These are phyloP conservation scores for Drosophila paranaensis DNA, from an alignment of 2,888 invertebrate species.

Conservation along the genomic window DNA sequence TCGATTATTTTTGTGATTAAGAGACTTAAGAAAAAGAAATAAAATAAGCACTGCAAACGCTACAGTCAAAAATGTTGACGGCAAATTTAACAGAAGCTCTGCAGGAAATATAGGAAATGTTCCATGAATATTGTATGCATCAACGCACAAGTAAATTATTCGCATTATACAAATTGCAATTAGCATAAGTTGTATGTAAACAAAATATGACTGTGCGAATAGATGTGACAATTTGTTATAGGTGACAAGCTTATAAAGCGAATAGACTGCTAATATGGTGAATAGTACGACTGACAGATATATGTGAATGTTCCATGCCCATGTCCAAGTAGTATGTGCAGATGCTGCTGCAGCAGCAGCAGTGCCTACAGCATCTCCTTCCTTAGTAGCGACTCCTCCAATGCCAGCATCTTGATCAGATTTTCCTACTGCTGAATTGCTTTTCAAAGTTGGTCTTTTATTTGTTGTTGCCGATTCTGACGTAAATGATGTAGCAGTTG, in stretches of 20 bases:
- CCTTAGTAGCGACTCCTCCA: conserved; percentile 52
- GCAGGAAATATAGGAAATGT: conserved; percentile 92
- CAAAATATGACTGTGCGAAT: conserved; percentile 94
- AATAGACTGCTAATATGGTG: conserved; percentile 92
- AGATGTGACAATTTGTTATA: conserved; percentile 94
- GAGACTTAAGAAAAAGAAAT: conserved; percentile 92
- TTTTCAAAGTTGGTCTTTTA: conserved; percentile 24
- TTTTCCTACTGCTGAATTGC: conserved; percentile 9
- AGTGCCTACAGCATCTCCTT: background rate
- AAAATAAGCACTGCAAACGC: conserved; percentile 95
- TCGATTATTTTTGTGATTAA: conserved; percentile 90
- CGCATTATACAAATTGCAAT: conserved; percentile 92
- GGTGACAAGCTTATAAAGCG: conserved; percentile 93
- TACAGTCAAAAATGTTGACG: conserved; percentile 94
- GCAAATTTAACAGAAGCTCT: conserved; percentile 92
- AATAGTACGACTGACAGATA: conserved; percentile 94
- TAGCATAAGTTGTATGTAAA: conserved; percentile 92
- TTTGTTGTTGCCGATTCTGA: conserved; percentile 82
- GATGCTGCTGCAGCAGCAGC: conserved; percentile 61
- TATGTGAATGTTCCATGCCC: conserved; percentile 96
- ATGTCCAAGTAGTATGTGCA: conserved; percentile 88
- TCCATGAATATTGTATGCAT: conserved; percentile 95
- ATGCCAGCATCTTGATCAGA: background rate
- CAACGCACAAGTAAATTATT: conserved; percentile 95
- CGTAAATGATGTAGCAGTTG: conserved; percentile 59